Conservation (phyloP, 1,140 invertebrate genomes). For the Tigriopus japonicus region DNA sequence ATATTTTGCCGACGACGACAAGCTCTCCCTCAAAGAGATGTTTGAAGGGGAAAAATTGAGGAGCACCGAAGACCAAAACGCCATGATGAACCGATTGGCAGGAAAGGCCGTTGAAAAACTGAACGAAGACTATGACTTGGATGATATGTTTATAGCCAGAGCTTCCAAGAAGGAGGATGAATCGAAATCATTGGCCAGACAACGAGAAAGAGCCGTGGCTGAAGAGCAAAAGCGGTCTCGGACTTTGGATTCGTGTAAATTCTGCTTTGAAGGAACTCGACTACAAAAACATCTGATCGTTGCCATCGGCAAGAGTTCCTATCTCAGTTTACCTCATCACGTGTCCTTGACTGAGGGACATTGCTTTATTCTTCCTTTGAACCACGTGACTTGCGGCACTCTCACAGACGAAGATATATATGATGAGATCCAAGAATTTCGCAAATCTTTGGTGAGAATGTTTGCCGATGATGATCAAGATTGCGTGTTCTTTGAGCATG, state of each 20-base stretch:
- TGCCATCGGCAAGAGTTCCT: slow-evolving; percentile 42
- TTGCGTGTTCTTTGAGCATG: slow-evolving; percentile 80
- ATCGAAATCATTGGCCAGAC: slow-evolving; percentile 39
- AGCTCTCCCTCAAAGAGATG: slow-evolving; percentile 64
- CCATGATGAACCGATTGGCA: slow-evolving; percentile 52
- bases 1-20: slow-evolving; percentile 81
- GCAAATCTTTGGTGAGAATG: slow-evolving; percentile 53
- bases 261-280: slow-evolving; percentile 57
- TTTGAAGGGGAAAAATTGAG: slow-evolving; percentile 73
- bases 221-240: slow-evolving; percentile 46
- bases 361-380: slow-evolving; percentile 66
- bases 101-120: slow-evolving; percentile 38
- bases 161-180: slow-evolving; percentile 40
- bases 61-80: slow-evolving; percentile 57
- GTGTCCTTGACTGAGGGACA: slow-evolving; percentile 64
- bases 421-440: slow-evolving; percentile 60
- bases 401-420: slow-evolving; percentile 81
- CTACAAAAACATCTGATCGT: slow-evolving; percentile 75
- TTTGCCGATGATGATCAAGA: slow-evolving; percentile 47
- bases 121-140: slow-evolving; percentile 49
- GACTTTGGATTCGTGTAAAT: slow-evolving; percentile 54
- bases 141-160: slow-evolving; percentile 64
- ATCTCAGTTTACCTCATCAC: slow-evolving; percentile 53
- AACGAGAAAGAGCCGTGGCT: slow-evolving; percentile 45
- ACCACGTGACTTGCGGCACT: slow-evolving; percentile 54